Percentiles rank a stretch among this genome's conserved stretches.
phyloP scores from a whole-genome alignment of 2,113 vertebrate species.

The Peromyscus polionotus region DNA sequence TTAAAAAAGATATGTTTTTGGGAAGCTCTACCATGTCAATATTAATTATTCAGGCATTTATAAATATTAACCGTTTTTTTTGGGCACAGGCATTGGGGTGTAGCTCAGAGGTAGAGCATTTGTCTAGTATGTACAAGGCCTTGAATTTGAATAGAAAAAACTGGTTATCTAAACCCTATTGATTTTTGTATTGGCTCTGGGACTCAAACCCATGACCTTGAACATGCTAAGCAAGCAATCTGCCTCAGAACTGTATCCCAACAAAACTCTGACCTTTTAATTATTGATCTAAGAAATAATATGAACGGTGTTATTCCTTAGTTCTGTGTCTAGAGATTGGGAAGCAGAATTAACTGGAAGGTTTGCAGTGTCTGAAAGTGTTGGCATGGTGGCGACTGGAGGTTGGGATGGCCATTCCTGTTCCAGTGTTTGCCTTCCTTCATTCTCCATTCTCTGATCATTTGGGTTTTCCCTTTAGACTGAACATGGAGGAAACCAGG shows the following conservation, averaged over 20 bases:
- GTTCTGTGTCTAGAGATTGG: neutral
- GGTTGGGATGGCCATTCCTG: neutral
- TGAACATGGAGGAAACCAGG: neutral
- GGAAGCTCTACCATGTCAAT: neutral
- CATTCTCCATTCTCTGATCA: neutral
- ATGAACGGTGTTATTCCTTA: neutral
- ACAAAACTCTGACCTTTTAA: constrained; percentile 64
- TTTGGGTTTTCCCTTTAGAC: neutral
- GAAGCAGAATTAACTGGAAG: constrained; percentile 30
- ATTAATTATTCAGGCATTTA: constrained; percentile 13
- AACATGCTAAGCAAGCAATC: neutral
- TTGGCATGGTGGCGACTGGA: neutral
- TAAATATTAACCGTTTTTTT: constrained; percentile 55
- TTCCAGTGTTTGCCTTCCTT: neutral
- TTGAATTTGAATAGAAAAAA: neutral
- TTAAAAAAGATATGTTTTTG: constrained; percentile 32
- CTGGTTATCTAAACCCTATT: constrained; percentile 33
- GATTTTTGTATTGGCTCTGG: neutral
- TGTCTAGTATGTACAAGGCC: neutral
- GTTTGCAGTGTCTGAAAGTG: constrained; percentile 2
- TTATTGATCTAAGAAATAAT: constrained; percentile 4
- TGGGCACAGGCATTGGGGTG: neutral
- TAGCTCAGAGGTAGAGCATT: neutral
- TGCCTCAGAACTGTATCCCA: no score
- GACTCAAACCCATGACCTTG: neutral